phyloP scores from a whole-genome alignment of 2,113 vertebrate species.

The Eleginops maclovinus region DNA sequence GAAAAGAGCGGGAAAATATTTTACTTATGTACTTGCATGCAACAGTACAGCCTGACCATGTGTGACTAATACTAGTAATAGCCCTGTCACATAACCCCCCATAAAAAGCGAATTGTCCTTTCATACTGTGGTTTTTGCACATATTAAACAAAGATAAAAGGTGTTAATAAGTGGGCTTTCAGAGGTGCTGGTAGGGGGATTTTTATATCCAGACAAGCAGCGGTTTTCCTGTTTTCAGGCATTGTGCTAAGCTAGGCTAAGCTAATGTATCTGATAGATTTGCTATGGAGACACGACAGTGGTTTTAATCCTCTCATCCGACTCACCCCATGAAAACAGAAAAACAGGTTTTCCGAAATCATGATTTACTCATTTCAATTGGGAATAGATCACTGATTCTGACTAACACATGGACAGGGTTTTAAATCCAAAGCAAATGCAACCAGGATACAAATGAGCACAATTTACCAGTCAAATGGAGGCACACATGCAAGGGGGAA shows the following conservation, averaged over 20 bases:
- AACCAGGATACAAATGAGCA: not conserved
- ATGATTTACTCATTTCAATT: not conserved
- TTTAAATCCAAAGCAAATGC: too few relatives aligned
- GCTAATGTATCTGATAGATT: not conserved
- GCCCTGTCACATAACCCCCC: not conserved
- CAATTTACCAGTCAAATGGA: too few relatives aligned
- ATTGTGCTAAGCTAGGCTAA: conserved; percentile 11
- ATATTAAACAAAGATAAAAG: not conserved
- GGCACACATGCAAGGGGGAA: too few relatives aligned
- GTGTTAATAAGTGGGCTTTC: not conserved
- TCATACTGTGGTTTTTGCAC: not conserved
- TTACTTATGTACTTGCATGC: not conserved
- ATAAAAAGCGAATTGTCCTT: not conserved
- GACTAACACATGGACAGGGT: too few relatives aligned
- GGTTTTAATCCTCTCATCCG: not conserved
- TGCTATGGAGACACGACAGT: not conserved
- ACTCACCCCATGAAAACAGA: not conserved
- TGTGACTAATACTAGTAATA: not conserved
- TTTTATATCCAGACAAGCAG: not conserved
- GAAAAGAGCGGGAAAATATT: too few relatives aligned
- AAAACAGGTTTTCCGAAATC: too few relatives aligned
- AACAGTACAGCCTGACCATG: not conserved
- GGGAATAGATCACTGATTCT: not conserved
- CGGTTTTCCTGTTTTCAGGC: not conserved
- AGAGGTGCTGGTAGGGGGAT: not conserved